A percentile compares a stretch with the other conserved stretches of the same genome.
These are phyloP conservation scores for Melinopterus prodromus DNA, from an alignment of 2,888 invertebrate species.

Conservation along the genomic window DNA sequence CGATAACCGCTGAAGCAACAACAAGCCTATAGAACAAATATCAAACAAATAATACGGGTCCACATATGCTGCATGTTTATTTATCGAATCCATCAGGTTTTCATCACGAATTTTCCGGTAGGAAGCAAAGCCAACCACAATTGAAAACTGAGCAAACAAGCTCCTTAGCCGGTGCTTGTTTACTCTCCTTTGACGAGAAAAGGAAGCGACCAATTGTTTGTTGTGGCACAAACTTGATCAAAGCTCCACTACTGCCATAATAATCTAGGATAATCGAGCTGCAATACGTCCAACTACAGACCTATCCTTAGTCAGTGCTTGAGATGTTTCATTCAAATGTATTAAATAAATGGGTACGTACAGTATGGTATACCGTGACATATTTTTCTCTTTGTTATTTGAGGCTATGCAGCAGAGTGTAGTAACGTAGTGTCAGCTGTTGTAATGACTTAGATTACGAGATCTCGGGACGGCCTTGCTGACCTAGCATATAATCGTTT, in stretches of 20 bases:
- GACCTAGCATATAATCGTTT: not conserved
- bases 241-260: not conserved
- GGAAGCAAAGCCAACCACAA: not conserved
- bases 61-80: not conserved
- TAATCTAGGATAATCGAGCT: not conserved
- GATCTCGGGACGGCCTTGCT: not conserved
- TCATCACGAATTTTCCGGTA: not conserved
- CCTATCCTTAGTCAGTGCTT: not conserved
- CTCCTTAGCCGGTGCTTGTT: not conserved
- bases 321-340: too few species aligned
- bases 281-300: not conserved
- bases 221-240: not conserved
- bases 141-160: not conserved
- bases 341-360: too few species aligned
- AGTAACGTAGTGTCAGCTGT: not conserved
- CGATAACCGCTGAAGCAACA: not conserved
- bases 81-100: not conserved
- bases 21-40: not conserved
- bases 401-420: not conserved
- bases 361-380: too few species aligned
- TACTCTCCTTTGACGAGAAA: not conserved
- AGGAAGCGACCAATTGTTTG: not conserved
- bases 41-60: not conserved
- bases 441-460: not conserved
- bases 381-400: not conserved